Evolutionary conservation across 2,113 vertebrate species (phyloP), one percentile per base, ranked within the genome.

Genomic region (Gopherus flavomarginatus): DNA sequence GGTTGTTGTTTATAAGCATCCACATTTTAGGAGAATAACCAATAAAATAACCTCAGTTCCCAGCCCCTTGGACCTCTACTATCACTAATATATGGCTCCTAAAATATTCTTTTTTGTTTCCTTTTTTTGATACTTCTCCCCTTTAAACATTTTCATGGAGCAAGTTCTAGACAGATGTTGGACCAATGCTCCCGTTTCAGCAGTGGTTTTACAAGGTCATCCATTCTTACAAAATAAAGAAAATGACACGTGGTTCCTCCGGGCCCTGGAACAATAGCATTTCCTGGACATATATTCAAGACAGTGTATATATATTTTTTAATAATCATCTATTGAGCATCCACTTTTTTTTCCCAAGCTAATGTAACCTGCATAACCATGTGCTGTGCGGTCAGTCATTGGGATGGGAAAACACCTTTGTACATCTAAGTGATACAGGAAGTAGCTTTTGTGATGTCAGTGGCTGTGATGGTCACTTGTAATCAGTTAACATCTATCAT

Each of bases 361-460:
- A 83, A 65, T 50, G 14, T 62, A 31, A 29, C 59, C 59, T 47
- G 86, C 79, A 53, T 22, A 0, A 53, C 90, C 0, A 0, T 3
- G 0, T 81, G 78, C 78, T 88, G 77, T 95, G 31, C 0, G 6
- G 88, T 82, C 57, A 85, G 88, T 83, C 86, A 53, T 1, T 0
- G 62, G 53, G 75, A 69, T n/a, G 22, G 75, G 69, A 59, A 1
- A 0, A 69, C 31, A 65, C 62, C 31, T 35, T 4, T 4, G 5
- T 65, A 16, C 31, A 65, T 35, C 14, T 65, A 35, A 87, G 62
- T 1, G 3, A 26, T 79, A 35, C 65, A 90, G 65, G 65, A 53
- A 54, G 35, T 0, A 0, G 72, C 14, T 0, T 50, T 49, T 62
- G 47, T 0, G 0, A 62, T 57, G 52, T 35, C 21, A 56, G 24